Percentiles rank a stretch among this genome's conserved stretches.
phyloP scores from a whole-genome alignment of 1,140 invertebrate species.

The Drosophila kanapiae region DNA sequence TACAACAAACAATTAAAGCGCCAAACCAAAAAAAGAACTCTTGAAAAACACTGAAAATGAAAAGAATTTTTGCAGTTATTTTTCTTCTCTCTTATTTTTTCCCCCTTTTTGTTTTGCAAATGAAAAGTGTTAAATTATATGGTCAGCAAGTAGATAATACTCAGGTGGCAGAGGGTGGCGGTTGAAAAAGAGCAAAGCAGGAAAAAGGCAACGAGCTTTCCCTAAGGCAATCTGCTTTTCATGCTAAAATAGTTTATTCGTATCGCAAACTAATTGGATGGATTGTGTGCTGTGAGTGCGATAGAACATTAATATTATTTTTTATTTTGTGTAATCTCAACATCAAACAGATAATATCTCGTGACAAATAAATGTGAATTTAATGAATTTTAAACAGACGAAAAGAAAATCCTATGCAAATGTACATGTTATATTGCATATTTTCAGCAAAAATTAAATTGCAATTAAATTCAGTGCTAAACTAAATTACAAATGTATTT shows the following conservation, averaged over 20 bases:
- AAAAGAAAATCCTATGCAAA: slow-evolving; percentile 10
- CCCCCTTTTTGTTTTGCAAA: neutral
- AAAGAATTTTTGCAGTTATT: slow-evolving; percentile 31
- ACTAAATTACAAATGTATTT: slow-evolving; percentile 10
- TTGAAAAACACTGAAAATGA: slow-evolving; percentile 14
- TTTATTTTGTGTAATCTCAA: slow-evolving; percentile 2
- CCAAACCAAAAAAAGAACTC: slow-evolving; percentile 14
- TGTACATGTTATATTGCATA: neutral
- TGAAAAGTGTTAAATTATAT: slow-evolving; percentile 33
- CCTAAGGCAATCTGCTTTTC: slow-evolving; percentile 10
- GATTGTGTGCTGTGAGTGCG: neutral
- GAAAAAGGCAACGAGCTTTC: slow-evolving; percentile 1
- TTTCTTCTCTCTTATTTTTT: neutral
- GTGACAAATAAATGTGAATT: slow-evolving; percentile 15
- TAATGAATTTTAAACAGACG: slow-evolving; percentile 9
- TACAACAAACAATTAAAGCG: slow-evolving; percentile 21
- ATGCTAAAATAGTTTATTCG: neutral
- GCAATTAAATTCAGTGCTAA: slow-evolving; percentile 5
- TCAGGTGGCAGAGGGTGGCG: slow-evolving; percentile 2
- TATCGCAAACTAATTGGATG: slow-evolving; percentile 9
- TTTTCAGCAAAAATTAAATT: slow-evolving; percentile 1
- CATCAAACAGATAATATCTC: slow-evolving; percentile 12
- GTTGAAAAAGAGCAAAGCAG: neutral
- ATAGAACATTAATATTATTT: neutral
- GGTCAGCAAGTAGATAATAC: slow-evolving; percentile 2